Base-by-base conservation (phyloP, 2,113 vertebrate species). In the Pelmatolapia mariae region DNA sequence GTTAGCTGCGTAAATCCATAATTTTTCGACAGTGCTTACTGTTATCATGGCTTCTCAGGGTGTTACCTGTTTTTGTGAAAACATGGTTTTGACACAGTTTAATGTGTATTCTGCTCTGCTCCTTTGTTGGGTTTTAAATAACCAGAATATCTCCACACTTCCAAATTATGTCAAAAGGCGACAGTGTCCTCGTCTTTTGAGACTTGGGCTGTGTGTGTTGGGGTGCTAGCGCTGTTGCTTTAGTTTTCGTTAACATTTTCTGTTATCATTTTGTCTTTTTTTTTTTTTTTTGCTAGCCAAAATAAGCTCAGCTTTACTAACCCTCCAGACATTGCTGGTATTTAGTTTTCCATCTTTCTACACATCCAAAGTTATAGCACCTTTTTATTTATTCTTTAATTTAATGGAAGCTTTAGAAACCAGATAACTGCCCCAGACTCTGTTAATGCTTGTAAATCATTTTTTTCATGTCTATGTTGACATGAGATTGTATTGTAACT, bases 281-380 rank as follows among this genome's bases (percentile, higher is more conserved):
- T 63, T 59, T 10, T 24, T 24, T 24, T 22, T 68, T 40, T 68
- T 22, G 36, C 63, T 68, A 68, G 11, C n/a, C 36, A 40, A 38
- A 40, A 43, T 43, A 24, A 73, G 66, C 2, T 43, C 0, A 0
- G 26, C 22, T 45, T 45, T 16, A 45, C 36, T 24, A 40, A 43
- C n/a, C 38, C n/a, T 45, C 4, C 22, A 73, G 1, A 45, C 68
- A 45, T 26, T 26, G 13, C 38, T 73, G 68, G 22, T 16, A 18
- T 45, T 26, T 73, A 26, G n/a, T 71, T 71, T 43, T 71, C 63
- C 36, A 40, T 43, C 38, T 43, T 43, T 43, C 8, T 16, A 24
- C n/a, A 26, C 66, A 43, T 71, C 36, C 38, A 43, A 9, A 43
- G n/a, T 71, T 71, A 1, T 45, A 71, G 38, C 13, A 24, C n/a